These are phyloP conservation scores for Dolichopus griseipennis DNA, from an alignment of 2,888 invertebrate species.

Conservation along the genomic window DNA sequence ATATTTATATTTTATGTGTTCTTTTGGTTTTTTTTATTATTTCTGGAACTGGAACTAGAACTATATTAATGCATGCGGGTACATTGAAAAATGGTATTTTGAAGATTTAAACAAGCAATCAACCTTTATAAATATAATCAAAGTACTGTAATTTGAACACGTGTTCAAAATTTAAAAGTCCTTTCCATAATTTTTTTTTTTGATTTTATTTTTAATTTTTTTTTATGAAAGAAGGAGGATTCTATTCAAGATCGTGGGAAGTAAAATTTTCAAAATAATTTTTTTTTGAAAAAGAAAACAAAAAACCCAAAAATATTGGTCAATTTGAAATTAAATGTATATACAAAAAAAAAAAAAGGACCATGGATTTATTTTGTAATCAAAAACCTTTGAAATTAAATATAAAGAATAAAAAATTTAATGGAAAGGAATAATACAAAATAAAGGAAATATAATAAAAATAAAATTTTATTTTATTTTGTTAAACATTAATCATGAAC, in stretches of 20 bases:
- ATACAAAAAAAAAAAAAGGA: background rate
- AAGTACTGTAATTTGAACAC: background rate
- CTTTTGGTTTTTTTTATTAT: no score
- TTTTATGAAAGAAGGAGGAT: background rate
- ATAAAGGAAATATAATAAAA: background rate
- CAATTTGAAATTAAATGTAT: background rate
- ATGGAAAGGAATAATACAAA: background rate
- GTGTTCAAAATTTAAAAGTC: background rate
- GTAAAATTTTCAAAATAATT: background rate
- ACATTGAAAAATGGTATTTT: background rate
- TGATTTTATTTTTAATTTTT: no score
- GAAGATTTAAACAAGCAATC: no score
- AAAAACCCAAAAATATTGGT: background rate
- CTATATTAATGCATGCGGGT: background rate
- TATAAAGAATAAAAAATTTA: background rate
- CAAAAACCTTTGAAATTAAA: background rate
- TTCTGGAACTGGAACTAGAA: background rate
- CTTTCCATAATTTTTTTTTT: no score
- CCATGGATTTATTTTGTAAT: background rate
- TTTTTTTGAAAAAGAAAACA: background rate
- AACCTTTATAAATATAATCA: background rate
- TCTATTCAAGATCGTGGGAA: background rate
- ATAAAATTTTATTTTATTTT: no score
- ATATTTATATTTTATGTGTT: no score
- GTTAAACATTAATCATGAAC: no score